Conservation (phyloP, 2,797 vertebrate genomes). For the Poeciliopsis turneri region DNA sequence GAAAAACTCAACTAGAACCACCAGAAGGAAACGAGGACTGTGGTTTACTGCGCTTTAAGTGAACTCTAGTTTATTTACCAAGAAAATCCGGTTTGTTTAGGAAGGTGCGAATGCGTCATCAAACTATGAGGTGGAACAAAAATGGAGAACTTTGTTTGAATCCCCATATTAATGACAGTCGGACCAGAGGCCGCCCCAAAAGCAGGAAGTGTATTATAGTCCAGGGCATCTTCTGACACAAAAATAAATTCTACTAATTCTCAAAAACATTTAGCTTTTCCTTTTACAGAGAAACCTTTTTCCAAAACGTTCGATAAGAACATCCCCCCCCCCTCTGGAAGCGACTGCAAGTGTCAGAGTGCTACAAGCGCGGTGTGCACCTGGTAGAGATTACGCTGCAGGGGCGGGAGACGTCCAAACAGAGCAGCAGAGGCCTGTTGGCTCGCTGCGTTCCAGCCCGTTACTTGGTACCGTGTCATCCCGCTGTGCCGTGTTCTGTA, state of each 20-base stretch:
- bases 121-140: no score
- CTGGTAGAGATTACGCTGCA: conserved; percentile 56
- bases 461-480: conserved; percentile 31
- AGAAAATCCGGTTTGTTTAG: no score
- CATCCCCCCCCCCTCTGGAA: not conserved
- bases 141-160: no score
- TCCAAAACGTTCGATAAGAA: not conserved
- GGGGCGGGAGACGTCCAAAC: conserved; percentile 44
- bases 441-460: conserved; percentile 15
- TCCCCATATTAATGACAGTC: no score
- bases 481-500: conserved; percentile 14
- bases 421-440: conserved; percentile 33
- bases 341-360: not conserved
- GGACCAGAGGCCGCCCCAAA: no score
- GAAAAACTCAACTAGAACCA: not conserved
- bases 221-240: not conserved
- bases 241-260: not conserved
- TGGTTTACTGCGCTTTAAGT: not conserved
- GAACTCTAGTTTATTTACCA: no score
- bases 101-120: no score
- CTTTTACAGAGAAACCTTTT: not conserved
- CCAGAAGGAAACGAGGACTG: not conserved
- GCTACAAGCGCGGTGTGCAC: not conserved
- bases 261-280: not conserved
- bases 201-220: no score